These are phyloP conservation scores for Drosophila erecta DNA, from an alignment of 1,140 invertebrate species.

Conservation along the genomic window DNA sequence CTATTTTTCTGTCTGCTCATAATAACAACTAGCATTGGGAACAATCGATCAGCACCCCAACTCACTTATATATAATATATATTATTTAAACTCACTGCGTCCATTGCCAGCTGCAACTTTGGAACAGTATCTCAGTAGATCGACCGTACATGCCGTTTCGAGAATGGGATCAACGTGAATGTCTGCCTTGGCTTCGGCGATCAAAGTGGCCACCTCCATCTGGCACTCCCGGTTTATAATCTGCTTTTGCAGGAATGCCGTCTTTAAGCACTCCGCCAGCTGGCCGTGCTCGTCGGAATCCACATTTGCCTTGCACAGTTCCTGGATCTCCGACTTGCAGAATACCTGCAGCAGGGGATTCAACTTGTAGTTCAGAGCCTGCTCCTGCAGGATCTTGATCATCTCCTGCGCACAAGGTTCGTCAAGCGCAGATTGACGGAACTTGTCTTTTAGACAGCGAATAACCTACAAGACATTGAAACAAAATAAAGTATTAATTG, in stretches of 20 bases:
- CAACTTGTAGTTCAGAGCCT: slow-evolving; percentile 93
- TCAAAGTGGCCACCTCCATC: slow-evolving; percentile 92
- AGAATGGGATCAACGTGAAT: slow-evolving; percentile 93
- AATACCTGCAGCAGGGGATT: slow-evolving; percentile 92
- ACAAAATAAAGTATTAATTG: background rate
- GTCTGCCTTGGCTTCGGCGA: slow-evolving; percentile 92
- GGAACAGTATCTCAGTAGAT: slow-evolving; percentile 93
- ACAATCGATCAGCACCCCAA: too few relatives aligned
- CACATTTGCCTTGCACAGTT: slow-evolving; percentile 86
- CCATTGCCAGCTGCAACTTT: slow-evolving; percentile 94
- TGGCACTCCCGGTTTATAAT: slow-evolving; percentile 90
- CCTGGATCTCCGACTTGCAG: slow-evolving; percentile 90
- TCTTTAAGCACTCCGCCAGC: slow-evolving; percentile 95
- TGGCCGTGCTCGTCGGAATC: slow-evolving; percentile 87
- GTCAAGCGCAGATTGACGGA: slow-evolving; percentile 90
- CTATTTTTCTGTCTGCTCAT: too few relatives aligned
- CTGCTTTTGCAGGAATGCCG: slow-evolving; percentile 89
- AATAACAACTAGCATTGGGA: too few relatives aligned
- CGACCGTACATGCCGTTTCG: slow-evolving; percentile 91
- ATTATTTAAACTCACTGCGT: slow-evolving; percentile 87
- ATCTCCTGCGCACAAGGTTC: slow-evolving; percentile 93
- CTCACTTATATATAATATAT: too few relatives aligned
- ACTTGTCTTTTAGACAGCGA: slow-evolving; percentile 91
- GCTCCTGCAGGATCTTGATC: slow-evolving; percentile 92
- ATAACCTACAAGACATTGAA: slow-evolving; percentile 85